Evolutionary conservation across 2,888 invertebrate genomes (phyloP).

Genomic region (Hydriomena furcata): DNA sequence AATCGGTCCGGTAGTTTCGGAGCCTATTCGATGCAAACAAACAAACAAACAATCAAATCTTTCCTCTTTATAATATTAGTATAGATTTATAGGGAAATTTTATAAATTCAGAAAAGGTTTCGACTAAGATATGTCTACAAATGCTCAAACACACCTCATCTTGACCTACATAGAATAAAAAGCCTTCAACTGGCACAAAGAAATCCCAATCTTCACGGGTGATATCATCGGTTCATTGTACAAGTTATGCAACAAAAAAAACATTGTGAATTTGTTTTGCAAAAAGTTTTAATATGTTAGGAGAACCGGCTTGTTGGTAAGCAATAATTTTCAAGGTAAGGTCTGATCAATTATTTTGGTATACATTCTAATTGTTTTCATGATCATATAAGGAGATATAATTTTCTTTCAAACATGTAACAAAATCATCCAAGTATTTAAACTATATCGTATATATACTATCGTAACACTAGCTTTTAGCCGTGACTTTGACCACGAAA

Average conservation of each 20-base stretch:
- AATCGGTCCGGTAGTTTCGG: too few species aligned
- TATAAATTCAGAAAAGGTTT: too few species aligned
- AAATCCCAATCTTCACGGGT: slow-evolving; percentile 1
- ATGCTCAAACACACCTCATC: slow-evolving; percentile 4
- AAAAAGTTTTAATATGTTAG: slow-evolving; percentile 16
- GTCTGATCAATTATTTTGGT: neutral
- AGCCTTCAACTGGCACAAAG: slow-evolving; percentile 2
- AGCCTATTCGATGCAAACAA: too few species aligned
- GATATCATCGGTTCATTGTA: slow-evolving; percentile 41
- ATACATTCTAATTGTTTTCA: neutral
- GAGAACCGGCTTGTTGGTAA: slow-evolving; percentile 12
- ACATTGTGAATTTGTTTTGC: slow-evolving; percentile 2
- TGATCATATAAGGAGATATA: neutral
- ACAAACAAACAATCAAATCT: too few species aligned
- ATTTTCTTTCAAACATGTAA: neutral
- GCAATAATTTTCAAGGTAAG: slow-evolving; percentile 12
- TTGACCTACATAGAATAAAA: slow-evolving; percentile 20
- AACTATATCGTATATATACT: too few species aligned
- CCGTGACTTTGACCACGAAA: too few species aligned
- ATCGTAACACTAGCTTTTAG: too few species aligned
- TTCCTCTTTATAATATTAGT: too few species aligned
- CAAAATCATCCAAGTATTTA: neutral
- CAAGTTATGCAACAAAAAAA: slow-evolving; percentile 35
- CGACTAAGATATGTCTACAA: too few species aligned
- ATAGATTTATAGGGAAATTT: too few species aligned